These are phyloP conservation scores for Psittacula cyanocephala DNA, from an alignment of 2,113 vertebrate species.

Conservation along the genomic window DNA sequence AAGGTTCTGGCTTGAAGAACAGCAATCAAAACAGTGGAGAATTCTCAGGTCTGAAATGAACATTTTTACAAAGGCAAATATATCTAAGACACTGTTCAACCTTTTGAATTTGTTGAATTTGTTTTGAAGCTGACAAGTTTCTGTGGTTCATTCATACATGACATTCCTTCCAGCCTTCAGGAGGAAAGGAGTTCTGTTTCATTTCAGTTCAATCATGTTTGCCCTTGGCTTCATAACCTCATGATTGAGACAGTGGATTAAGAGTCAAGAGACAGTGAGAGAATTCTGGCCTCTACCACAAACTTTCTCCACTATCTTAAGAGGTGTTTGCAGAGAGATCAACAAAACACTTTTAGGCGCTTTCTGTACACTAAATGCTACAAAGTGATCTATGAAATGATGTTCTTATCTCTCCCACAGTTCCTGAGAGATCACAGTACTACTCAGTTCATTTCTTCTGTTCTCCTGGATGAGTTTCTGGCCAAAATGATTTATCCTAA, in stretches of 20 bases:
- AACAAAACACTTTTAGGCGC: background rate
- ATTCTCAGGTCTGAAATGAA: background rate
- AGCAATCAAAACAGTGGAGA: background rate
- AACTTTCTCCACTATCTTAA: background rate
- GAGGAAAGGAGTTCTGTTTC: background rate
- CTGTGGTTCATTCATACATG: background rate
- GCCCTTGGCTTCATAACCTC: background rate
- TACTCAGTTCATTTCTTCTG: background rate
- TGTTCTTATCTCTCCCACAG: background rate
- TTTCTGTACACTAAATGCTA: background rate
- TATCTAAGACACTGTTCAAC: background rate
- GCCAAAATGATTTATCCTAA: background rate
- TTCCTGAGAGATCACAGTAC: background rate
- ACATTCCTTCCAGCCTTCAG: background rate
- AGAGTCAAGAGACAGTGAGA: background rate
- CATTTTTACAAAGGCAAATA: background rate
- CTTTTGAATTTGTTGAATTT: background rate
- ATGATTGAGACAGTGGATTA: background rate
- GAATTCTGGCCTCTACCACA: background rate
- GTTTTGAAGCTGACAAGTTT: background rate
- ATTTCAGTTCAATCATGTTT: background rate
- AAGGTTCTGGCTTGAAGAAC: background rate
- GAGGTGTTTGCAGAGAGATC: background rate
- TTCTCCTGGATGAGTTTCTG: background rate
- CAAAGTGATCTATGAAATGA: background rate